These are phyloP conservation scores for Atherix ibis DNA, from an alignment of 2,888 invertebrate species.

Conservation along the genomic window DNA sequence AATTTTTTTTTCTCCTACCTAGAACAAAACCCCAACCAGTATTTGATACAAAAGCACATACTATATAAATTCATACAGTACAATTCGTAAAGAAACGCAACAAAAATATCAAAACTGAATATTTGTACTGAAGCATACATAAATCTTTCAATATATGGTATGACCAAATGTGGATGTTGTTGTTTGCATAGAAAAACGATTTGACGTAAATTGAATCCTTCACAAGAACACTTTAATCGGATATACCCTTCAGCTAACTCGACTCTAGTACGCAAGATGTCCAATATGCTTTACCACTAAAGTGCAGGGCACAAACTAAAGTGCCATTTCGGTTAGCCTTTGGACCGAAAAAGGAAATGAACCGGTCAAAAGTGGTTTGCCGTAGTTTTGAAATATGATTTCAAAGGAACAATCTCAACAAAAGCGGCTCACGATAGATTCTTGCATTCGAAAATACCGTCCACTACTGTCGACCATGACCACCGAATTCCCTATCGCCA, in stretches of 20 bases:
- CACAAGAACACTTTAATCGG: slow-evolving; percentile 8
- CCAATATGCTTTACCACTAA: slow-evolving; percentile 1
- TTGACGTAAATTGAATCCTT: slow-evolving; percentile 12
- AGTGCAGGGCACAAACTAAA: slow-evolving; percentile 7
- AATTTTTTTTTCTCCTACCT: too few species aligned
- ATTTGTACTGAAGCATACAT: too few species aligned
- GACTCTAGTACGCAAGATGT: not conserved
- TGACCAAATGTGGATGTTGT: slow-evolving; percentile 1
- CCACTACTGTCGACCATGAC: too few species aligned
- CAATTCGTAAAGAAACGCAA: too few species aligned
- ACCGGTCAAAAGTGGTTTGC: not conserved
- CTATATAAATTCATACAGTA: too few species aligned
- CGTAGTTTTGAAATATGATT: not conserved
- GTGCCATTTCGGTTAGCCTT: slow-evolving; percentile 7
- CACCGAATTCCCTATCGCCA: too few species aligned
- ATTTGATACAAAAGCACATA: too few species aligned
- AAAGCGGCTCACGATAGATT: too few species aligned
- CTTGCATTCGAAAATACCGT: too few species aligned
- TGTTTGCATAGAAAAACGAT: slow-evolving; percentile 12
- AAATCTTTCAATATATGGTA: too few species aligned
- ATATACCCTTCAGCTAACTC: slow-evolving; percentile 2
- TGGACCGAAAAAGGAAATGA: slow-evolving; percentile 9
- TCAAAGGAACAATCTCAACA: not conserved
- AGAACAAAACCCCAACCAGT: too few species aligned
- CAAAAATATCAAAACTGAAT: too few species aligned